Evolutionary conservation across 1,140 invertebrate genomes (phyloP), one percentile per base, ranked within the genome.

Genomic region (Eupristina koningsbergeri): DNA sequence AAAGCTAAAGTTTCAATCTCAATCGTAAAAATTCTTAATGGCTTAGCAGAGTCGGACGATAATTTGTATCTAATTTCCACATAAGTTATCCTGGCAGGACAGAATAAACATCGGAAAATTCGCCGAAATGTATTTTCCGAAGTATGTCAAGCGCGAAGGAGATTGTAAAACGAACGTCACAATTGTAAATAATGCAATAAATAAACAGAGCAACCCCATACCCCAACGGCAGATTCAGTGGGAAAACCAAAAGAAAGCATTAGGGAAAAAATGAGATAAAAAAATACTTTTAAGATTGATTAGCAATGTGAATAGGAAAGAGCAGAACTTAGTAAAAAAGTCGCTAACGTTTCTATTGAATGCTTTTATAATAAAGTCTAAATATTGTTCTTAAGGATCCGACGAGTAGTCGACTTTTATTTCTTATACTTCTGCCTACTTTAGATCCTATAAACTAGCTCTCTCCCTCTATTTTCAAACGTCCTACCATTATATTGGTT

Each of bases 361-460:
- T 82, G 78, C 77, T 78, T 86, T 82, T 77, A 85, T 86, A 84
- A 86, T 86, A 77, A 73, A 86, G 85, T 87, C 84, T 86, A 87
- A 87, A 87, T 87, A 87, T 86, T 83, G 86, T 86, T 81, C 75
- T 84, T 81, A 80, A 78, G 82, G 84, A 85, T 79, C 75, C 75
- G 19, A 22, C 53, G 84, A 53, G 29, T 47, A 53, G 73, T 75
- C 29, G 83, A 73, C 75, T 73, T 79, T 63, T 83, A 74, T 67
- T 86, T 81, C 67, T 50, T 64, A 58, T 73, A 7, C 69, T 71
- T 58, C 19, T 6, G 82, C 67, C 67, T 69, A 61, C 41, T 22
- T 13, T 26, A 17, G 9, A 2, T 34, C 29, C 29, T 8, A 8
- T 29, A 15, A 61, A 71, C 36, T 86, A 47, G 47, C 53, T 58